Conservation (phyloP, 2,888 invertebrate genomes). For the Linnaemya vulpina region DNA sequence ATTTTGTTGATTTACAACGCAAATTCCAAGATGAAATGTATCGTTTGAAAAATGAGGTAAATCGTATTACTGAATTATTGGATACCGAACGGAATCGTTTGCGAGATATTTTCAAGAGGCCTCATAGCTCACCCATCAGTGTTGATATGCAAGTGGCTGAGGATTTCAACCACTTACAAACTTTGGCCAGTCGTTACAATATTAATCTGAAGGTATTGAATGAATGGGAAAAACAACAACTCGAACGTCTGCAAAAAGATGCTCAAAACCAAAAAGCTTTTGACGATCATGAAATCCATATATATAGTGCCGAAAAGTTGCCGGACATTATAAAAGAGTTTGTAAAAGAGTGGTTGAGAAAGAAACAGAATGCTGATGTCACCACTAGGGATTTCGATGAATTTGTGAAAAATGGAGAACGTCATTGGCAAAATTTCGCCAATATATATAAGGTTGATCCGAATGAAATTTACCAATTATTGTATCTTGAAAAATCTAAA, state of each 20-base stretch:
- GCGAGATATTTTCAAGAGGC: slow-evolving; percentile 77
- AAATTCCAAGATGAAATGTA: not conserved
- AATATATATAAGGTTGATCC: too few species aligned
- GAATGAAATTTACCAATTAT: too few species aligned
- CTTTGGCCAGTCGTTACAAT: slow-evolving; percentile 79
- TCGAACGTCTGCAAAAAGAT: slow-evolving; percentile 78
- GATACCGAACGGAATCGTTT: slow-evolving; percentile 79
- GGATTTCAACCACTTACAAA: slow-evolving; percentile 78
- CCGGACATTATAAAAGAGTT: too few species aligned
- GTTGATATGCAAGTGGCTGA: slow-evolving; percentile 77
- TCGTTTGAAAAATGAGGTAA: slow-evolving; percentile 75
- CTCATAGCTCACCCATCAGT: slow-evolving; percentile 78
- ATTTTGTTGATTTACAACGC: too few species aligned
- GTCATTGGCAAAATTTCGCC: too few species aligned
- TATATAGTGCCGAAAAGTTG: not conserved
- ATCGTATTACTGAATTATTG: slow-evolving; percentile 79
- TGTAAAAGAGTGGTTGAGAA: too few species aligned
- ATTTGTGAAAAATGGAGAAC: too few species aligned
- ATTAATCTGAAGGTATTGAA: slow-evolving; percentile 80
- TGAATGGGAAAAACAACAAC: slow-evolving; percentile 80
- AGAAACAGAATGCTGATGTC: too few species aligned
- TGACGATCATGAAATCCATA: not conserved
- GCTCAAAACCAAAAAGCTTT: slow-evolving; percentile 68
- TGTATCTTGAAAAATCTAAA: too few species aligned
- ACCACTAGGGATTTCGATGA: too few species aligned